Percentiles rank a stretch among this genome's conserved stretches.
These are phyloP conservation scores for Chouioia cunea DNA, from an alignment of 2,888 invertebrate genomes.

Conservation along the genomic window DNA sequence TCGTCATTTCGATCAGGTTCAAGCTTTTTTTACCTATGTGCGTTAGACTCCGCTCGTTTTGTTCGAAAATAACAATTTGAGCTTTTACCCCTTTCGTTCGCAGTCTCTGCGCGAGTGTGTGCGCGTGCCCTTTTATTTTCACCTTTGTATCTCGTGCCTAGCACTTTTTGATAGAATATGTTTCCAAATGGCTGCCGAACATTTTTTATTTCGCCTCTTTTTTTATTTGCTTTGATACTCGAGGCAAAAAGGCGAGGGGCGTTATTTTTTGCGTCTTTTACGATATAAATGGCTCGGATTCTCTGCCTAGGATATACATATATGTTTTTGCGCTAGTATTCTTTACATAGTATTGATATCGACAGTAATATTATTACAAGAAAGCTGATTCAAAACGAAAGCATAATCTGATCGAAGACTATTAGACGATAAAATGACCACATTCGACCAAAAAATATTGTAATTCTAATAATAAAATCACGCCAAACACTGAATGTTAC, in stretches of 20 bases:
- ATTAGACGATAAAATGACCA: too few relatives aligned
- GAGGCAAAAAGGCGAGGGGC: background rate
- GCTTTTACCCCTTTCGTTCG: constrained; percentile 27
- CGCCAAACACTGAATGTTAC: too few relatives aligned
- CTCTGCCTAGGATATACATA: background rate
- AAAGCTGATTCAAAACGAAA: background rate
- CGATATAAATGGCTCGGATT: too few relatives aligned
- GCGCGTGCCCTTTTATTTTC: constrained; percentile 22
- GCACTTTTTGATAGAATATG: too few relatives aligned
- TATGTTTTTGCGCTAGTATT: background rate
- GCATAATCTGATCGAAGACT: too few relatives aligned
- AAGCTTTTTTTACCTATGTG: background rate
- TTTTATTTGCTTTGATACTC: constrained; percentile 1
- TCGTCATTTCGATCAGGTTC: background rate
- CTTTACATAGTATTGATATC: background rate
- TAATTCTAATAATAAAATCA: too few relatives aligned
- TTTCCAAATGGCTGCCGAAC: background rate
- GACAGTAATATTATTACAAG: background rate
- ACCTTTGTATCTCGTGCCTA: constrained; percentile 7
- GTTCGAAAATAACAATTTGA: constrained; percentile 37
- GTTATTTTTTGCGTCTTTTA: too few relatives aligned
- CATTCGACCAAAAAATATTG: too few relatives aligned
- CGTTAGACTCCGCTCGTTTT: background rate
- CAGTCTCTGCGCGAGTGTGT: background rate
- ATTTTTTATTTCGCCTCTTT: constrained; percentile 2